Evolutionary conservation across 64 coral and sea anemone genomes (phyloP).

Genomic region (Montipora cactus): DNA sequence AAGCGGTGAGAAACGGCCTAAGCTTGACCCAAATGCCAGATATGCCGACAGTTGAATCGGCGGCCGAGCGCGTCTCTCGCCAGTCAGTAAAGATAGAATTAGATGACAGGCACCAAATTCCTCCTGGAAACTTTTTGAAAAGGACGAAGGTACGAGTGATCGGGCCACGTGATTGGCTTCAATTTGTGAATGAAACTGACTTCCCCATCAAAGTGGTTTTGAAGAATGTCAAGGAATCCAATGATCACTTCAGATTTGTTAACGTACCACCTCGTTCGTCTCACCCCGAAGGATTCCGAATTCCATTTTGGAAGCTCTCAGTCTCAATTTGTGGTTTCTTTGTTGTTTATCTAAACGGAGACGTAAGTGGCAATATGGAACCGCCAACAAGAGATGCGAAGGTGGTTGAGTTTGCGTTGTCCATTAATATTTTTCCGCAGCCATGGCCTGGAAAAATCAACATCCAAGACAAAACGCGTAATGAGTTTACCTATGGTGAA

Average conservation of each 20-base stretch:
- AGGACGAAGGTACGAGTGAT: not conserved
- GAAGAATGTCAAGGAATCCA: not conserved
- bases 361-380: not conserved
- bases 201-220: slow-evolving; percentile 47
- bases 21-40: not conserved
- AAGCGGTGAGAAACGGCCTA: not conserved
- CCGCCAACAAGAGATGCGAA: not conserved
- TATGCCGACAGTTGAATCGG: slow-evolving; percentile 6
- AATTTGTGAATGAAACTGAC: slow-evolving; percentile 40
- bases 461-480: slow-evolving; percentile 6
- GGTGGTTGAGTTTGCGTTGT: slow-evolving; percentile 44
- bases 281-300: not conserved
- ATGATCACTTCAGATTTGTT: not conserved
- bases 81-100: not conserved
- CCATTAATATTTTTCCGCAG: too few species aligned
- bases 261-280: not conserved
- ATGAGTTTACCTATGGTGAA: not conserved
- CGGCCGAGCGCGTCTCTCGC: not conserved
- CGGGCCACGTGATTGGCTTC: not conserved
- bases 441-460: not conserved
- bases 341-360: not conserved
- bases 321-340: not conserved
- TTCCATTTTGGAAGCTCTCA: not conserved
- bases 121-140: not conserved
- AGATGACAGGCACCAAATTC: not conserved